These are phyloP conservation scores for Puffinus mauretanicus DNA, from an alignment of 2,113 vertebrate genomes.

Conservation along the genomic window DNA sequence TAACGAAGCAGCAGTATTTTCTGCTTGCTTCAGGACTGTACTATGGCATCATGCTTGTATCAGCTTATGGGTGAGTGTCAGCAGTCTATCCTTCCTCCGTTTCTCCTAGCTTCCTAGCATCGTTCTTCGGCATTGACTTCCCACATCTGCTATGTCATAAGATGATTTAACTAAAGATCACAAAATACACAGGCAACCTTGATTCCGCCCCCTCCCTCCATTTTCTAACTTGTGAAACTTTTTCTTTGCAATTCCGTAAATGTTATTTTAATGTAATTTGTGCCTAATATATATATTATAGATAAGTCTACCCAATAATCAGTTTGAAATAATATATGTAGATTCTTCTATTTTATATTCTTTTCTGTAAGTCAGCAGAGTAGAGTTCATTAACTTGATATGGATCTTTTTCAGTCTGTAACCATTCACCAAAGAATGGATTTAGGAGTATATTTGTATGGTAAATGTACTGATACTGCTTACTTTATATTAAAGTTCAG, in stretches of 20 bases:
- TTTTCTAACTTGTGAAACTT: slow-evolving; percentile 14
- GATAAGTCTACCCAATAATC: slow-evolving; percentile 52
- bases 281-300: slow-evolving; percentile 32
- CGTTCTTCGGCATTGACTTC: neutral
- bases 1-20: neutral
- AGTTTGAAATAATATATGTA: slow-evolving; percentile 56
- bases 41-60: neutral
- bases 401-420: slow-evolving; percentile 59
- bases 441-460: slow-evolving; percentile 59
- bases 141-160: neutral
- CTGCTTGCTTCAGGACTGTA: neutral
- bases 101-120: neutral
- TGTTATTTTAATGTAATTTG: slow-evolving; percentile 46
- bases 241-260: neutral
- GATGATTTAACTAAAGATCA: neutral
- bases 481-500: slow-evolving; percentile 36
- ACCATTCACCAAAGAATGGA: slow-evolving; percentile 45
- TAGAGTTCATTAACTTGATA: slow-evolving; percentile 72
- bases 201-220: neutral
- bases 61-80: neutral
- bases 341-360: slow-evolving; percentile 59
- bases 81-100: neutral
- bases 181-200: neutral
- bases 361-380: slow-evolving; percentile 57
- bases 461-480: slow-evolving; percentile 54